Percentiles rank a stretch among this genome's conserved stretches.
phyloP scores from a whole-genome alignment of 2,888 invertebrate species.

The Drosophila stalkeri region DNA sequence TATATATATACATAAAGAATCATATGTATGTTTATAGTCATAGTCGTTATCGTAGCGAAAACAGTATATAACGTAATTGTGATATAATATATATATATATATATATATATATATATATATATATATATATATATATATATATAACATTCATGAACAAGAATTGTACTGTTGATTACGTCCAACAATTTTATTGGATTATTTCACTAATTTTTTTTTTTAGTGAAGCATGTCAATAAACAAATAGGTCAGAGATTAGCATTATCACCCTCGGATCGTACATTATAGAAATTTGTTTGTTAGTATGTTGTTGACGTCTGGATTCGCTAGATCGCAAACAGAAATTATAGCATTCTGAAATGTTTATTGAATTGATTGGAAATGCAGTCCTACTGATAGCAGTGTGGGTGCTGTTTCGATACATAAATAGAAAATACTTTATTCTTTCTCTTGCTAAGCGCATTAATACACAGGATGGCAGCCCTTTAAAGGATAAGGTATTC shows the following conservation, averaged over 20 bases:
- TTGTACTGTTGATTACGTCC: background rate
- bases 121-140: too few species aligned
- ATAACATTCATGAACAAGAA: background rate
- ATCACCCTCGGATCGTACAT: background rate
- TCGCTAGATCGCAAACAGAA: background rate
- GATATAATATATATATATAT: too few species aligned
- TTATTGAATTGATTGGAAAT: constrained; percentile 27
- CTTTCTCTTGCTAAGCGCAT: constrained; percentile 68
- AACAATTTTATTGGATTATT: background rate
- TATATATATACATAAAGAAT: too few species aligned
- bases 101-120: too few species aligned
- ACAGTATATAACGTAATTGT: too few species aligned
- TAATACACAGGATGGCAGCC: constrained; percentile 74
- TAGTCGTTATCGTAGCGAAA: too few species aligned
- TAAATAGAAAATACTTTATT: constrained; percentile 74
- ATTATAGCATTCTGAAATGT: constrained; percentile 22
- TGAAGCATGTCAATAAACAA: background rate
- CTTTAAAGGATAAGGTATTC: constrained; percentile 63
- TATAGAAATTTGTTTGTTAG: background rate
- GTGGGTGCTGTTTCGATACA: constrained; percentile 24
- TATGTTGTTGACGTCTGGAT: background rate
- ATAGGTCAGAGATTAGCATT: background rate
- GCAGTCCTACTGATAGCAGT: constrained; percentile 17
- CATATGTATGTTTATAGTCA: too few species aligned
- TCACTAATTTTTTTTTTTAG: background rate